Conservation (phyloP, 2,797 vertebrate genomes). For the Enoplosus armatus region DNA sequence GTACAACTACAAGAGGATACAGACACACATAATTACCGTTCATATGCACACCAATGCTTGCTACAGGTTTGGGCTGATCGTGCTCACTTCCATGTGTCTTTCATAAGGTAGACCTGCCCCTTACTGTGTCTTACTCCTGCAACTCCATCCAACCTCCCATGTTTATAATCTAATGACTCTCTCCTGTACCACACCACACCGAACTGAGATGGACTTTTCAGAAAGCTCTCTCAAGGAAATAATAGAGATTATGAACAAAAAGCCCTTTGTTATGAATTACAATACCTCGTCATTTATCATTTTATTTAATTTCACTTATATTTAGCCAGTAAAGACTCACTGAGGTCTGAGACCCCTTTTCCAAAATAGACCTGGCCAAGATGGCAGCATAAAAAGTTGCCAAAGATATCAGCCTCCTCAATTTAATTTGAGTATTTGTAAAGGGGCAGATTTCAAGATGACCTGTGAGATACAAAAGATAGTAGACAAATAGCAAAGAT, state of each 20-base stretch:
- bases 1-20: slow-evolving; percentile 2
- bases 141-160: slow-evolving; percentile 2
- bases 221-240: background rate
- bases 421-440: background rate
- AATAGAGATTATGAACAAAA: background rate
- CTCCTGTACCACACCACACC: background rate
- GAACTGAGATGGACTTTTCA: background rate
- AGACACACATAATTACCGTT: slow-evolving; percentile 1
- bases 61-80: slow-evolving; percentile 13
- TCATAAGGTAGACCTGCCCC: slow-evolving; percentile 34
- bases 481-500: too few species aligned
- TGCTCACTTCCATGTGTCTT: slow-evolving; percentile 42
- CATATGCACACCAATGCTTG: slow-evolving; percentile 1
- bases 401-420: background rate
- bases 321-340: background rate
- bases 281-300: background rate
- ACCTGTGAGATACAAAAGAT: background rate
- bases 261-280: background rate
- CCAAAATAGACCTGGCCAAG: background rate
- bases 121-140: slow-evolving; percentile 13
- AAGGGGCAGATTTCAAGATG: background rate
- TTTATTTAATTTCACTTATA: background rate
- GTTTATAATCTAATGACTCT: slow-evolving; percentile 17
- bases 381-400: background rate
- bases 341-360: background rate